Percentiles rank a stretch among this genome's conserved stretches.
phyloP scores from a whole-genome alignment of 2,888 invertebrate genomes.

The Acronicta psi region DNA sequence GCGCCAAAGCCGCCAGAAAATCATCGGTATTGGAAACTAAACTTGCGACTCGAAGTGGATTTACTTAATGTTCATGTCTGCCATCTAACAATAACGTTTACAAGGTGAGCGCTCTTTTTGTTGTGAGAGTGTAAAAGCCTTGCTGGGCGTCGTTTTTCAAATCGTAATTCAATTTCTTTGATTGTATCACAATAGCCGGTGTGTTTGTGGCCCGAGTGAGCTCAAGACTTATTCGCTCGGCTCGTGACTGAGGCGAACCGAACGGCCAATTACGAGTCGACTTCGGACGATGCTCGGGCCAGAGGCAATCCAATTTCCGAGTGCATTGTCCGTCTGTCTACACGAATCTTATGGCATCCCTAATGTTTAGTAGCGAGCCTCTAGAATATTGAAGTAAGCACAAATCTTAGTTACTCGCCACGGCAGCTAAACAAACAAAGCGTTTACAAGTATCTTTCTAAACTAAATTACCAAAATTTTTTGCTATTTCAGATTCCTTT shows the following conservation, averaged over 20 bases:
- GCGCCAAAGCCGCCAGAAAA: constrained; percentile 82
- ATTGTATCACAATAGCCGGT: constrained; percentile 49
- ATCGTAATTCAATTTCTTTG: constrained; percentile 58
- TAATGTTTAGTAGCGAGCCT: constrained; percentile 47
- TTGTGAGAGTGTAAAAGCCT: constrained; percentile 37
- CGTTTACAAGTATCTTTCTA: not conserved
- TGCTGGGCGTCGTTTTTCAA: constrained; percentile 47
- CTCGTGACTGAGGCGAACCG: constrained; percentile 67
- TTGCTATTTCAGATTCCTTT: not conserved
- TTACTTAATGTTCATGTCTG: constrained; percentile 71
- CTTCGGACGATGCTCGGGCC: constrained; percentile 70
- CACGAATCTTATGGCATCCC: constrained; percentile 58
- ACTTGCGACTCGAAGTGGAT: constrained; percentile 78
- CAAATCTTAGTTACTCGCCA: not conserved
- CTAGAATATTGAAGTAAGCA: constrained; percentile 25
- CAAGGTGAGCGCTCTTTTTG: constrained; percentile 46
- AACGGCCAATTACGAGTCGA: constrained; percentile 77
- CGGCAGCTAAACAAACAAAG: not conserved
- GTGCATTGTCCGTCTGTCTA: constrained; percentile 78
- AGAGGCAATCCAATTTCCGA: constrained; percentile 83
- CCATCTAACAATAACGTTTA: constrained; percentile 52
- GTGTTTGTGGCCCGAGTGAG: constrained; percentile 57
- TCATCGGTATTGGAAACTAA: constrained; percentile 82
- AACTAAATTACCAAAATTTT: not conserved
- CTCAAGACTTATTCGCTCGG: constrained; percentile 50